Conservation (phyloP, 2,113 vertebrate species). For the Centropristis striata region DNA sequence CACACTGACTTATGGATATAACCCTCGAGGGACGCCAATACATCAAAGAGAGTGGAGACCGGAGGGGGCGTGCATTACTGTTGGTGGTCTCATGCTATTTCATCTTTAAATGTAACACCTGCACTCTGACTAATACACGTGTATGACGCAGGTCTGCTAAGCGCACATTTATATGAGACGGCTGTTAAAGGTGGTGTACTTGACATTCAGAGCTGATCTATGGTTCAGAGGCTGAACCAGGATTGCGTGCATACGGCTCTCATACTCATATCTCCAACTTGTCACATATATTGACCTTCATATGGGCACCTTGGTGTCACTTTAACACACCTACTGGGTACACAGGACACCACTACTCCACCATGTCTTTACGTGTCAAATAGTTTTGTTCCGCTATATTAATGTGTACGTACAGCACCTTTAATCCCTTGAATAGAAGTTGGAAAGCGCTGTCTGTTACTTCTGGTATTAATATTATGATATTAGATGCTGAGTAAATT, state of each 20-base stretch:
- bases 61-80: conserved; percentile 4
- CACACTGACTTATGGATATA: conserved; percentile 60
- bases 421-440: neutral
- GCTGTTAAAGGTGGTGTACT: neutral
- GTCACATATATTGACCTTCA: no score
- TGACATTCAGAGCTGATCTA: no score
- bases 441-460: neutral
- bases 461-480: no score
- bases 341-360: no score
- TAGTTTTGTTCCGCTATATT: no score
- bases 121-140: conserved; percentile 21
- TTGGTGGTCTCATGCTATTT: conserved; percentile 51
- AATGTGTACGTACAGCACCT: neutral
- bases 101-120: conserved; percentile 54
- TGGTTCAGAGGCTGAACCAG: no score
- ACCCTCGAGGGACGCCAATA: conserved; percentile 57
- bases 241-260: no score
- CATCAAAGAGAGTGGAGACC: conserved; percentile 55
- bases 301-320: no score
- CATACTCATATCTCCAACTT: no score
- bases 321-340: no score
- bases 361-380: no score
- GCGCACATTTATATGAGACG: neutral
- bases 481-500: neutral
- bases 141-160: conserved; percentile 11